These are phyloP conservation scores for Carassius auratus DNA, from an alignment of 2,113 vertebrate species.

Conservation along the genomic window DNA sequence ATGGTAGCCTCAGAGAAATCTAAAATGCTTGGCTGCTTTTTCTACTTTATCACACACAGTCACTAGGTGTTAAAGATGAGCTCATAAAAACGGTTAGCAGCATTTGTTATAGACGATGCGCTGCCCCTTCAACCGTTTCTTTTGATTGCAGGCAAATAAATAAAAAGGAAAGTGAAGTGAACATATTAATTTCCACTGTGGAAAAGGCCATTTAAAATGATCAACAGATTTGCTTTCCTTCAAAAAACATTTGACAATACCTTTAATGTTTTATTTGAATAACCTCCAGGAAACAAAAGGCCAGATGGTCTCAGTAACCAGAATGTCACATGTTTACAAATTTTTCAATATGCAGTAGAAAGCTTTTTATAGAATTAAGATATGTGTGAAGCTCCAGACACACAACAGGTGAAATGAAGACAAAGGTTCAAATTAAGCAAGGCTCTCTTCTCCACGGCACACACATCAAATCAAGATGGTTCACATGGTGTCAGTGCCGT, in stretches of 20 bases:
- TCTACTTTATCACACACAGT: not conserved
- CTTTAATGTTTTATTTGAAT: constrained; percentile 33
- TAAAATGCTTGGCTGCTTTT: not conserved
- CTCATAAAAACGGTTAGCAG: not conserved
- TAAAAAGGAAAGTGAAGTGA: not conserved
- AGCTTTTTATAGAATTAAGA: constrained; percentile 42
- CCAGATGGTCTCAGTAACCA: constrained; percentile 28
- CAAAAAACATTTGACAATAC: constrained; percentile 15
- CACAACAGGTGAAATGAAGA: constrained; percentile 19
- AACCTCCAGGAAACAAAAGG: constrained; percentile 36
- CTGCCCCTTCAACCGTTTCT: not conserved
- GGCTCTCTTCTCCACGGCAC: not conserved
- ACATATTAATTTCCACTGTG: not conserved
- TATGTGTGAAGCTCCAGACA: constrained; percentile 23
- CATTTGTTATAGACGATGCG: not conserved
- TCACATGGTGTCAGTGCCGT: not conserved
- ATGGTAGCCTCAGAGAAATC: not conserved
- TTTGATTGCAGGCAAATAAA: constrained; percentile 9
- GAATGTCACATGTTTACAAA: constrained; percentile 34
- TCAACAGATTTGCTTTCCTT: constrained; percentile 4
- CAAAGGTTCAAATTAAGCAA: constrained; percentile 36
- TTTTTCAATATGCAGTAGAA: constrained; percentile 18
- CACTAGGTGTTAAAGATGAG: not conserved
- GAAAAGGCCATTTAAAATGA: not conserved
- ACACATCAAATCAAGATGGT: constrained; percentile 20